Evolutionary conservation across 2,888 invertebrate genomes (phyloP).

Genomic region (Poecilus cupreus): DNA sequence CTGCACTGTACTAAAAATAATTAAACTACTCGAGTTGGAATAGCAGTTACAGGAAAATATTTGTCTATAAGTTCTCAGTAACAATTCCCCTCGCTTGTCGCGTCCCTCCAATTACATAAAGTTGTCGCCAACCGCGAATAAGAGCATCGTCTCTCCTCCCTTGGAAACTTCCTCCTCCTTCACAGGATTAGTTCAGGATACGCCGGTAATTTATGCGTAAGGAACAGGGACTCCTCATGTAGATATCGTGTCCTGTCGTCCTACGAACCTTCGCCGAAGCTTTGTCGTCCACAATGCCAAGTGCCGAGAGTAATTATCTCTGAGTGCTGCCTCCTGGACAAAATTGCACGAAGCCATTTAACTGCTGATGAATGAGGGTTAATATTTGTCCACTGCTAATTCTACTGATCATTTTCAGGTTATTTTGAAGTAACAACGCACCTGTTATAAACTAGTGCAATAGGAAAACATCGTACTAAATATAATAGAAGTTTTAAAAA

Average conservation of each 20-base stretch:
- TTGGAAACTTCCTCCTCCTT: background rate
- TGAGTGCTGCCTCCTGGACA: conserved; percentile 47
- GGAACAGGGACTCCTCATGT: conserved; percentile 43
- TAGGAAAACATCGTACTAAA: too few relatives aligned
- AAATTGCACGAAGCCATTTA: conserved; percentile 23
- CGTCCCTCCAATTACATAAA: conserved; percentile 43
- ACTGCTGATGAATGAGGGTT: conserved; percentile 39
- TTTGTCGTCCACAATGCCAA: conserved; percentile 37
- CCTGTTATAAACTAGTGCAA: too few relatives aligned
- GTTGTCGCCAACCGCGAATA: conserved; percentile 24
- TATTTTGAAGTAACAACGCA: background rate
- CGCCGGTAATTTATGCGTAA: conserved; percentile 49
- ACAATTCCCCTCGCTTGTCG: background rate
- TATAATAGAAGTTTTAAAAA: too few relatives aligned
- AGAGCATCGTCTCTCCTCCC: conserved; percentile 16
- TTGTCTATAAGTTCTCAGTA: background rate
- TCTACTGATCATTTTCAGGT: background rate
- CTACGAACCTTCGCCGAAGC: too few relatives aligned
- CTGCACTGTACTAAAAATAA: too few relatives aligned
- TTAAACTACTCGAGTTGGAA: too few relatives aligned
- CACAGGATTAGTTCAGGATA: conserved; percentile 29
- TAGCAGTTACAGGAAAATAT: background rate
- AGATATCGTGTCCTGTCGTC: conserved; percentile 37
- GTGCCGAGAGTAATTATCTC: conserved; percentile 45
- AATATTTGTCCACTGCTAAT: conserved; percentile 16